Evolutionary conservation across 2,113 vertebrate species (phyloP).

Genomic region (Erythrolamprus reginae): DNA sequence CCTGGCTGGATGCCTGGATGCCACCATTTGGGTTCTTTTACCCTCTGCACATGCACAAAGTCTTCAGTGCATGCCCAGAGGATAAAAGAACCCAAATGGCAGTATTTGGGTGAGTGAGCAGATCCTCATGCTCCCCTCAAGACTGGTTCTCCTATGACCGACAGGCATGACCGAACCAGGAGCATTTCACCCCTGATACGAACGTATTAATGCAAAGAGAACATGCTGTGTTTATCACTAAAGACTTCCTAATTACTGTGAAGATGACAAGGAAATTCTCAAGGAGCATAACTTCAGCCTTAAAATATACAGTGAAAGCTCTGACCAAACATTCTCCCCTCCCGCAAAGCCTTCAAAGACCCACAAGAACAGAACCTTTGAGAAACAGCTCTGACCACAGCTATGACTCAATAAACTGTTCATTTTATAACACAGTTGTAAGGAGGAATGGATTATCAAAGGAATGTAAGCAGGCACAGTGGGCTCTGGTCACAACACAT

Average conservation of each 20-base stretch:
- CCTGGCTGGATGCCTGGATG: too few species aligned
- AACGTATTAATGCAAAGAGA: background rate
- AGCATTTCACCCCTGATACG: too few species aligned
- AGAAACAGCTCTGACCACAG: background rate
- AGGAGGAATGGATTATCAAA: background rate
- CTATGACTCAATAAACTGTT: background rate
- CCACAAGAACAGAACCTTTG: background rate
- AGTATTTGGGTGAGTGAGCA: too few species aligned
- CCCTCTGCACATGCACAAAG: too few species aligned
- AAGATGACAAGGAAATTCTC: background rate
- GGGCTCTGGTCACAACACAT: background rate
- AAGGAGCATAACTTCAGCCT: background rate
- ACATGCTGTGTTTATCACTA: background rate
- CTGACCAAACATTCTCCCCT: background rate
- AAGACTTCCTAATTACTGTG: background rate
- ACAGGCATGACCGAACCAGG: too few species aligned
- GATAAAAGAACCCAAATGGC: too few species aligned
- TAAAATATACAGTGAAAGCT: background rate
- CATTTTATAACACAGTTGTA: background rate
- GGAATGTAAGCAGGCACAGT: constrained; percentile 12
- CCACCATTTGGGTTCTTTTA: too few species aligned
- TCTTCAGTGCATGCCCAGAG: too few species aligned
- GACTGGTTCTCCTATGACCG: too few species aligned
- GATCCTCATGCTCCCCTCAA: too few species aligned
- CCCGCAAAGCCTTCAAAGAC: background rate